Conservation (phyloP, 2,888 invertebrate genomes). For the Caenorhabditis macrosperma region DNA sequence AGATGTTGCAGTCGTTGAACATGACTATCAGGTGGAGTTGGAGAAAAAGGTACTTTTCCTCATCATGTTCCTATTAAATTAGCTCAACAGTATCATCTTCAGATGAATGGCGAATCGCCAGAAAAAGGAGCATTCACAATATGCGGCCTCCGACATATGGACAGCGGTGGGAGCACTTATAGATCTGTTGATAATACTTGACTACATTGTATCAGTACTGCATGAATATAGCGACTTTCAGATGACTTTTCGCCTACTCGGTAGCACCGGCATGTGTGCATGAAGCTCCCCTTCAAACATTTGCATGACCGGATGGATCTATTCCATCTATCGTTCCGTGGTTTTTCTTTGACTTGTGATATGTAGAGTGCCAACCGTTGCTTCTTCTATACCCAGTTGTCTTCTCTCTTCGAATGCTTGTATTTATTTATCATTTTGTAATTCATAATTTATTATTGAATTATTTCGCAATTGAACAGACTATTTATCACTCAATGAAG, state of each 20-base stretch:
- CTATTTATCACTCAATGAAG: slow-evolving; percentile 27
- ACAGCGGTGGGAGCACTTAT: slow-evolving; percentile 69
- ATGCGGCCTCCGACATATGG: slow-evolving; percentile 68
- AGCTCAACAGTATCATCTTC: too few relatives aligned
- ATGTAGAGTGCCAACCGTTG: slow-evolving; percentile 13
- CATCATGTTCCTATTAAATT: background rate
- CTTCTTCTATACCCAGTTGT: slow-evolving; percentile 3
- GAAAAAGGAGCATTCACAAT: slow-evolving; percentile 61
- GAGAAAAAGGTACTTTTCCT: slow-evolving; percentile 18
- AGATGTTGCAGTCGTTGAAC: slow-evolving; percentile 45
- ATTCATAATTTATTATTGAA: slow-evolving; percentile 6
- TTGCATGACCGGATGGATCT: background rate
- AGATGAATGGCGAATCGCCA: slow-evolving; percentile 19
- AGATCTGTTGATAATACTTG: slow-evolving; percentile 56
- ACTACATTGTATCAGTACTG: background rate
- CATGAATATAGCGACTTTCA: slow-evolving; percentile 26
- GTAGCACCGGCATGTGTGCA: slow-evolving; percentile 27
- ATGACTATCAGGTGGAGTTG: slow-evolving; percentile 43
- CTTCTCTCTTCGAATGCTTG: background rate
- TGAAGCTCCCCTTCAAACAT: background rate
- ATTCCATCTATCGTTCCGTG: slow-evolving; percentile 2
- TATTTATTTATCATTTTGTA: background rate
- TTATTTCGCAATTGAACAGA: background rate
- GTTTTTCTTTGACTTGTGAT: slow-evolving; percentile 10
- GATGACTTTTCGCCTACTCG: slow-evolving; percentile 39